Conservation (phyloP, 2,113 vertebrate species). For the Nannospalax galili region DNA sequence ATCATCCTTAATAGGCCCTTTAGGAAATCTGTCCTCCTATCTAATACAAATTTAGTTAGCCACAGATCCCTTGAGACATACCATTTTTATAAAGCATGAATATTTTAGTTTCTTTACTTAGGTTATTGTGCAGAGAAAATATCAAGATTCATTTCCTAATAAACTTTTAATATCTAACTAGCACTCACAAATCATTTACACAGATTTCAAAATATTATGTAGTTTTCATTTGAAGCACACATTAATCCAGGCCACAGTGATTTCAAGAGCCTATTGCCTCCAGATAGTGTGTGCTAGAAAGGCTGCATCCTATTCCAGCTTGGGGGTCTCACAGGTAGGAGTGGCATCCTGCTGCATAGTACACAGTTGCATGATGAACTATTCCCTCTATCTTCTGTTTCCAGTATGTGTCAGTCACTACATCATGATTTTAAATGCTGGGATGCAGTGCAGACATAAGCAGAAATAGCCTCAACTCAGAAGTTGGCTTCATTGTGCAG, state of each 20-base stretch:
- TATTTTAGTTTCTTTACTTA: slow-evolving; percentile 7
- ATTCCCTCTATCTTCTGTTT: too few relatives aligned
- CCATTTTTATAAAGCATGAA: neutral
- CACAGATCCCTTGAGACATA: neutral
- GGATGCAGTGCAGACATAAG: too few relatives aligned
- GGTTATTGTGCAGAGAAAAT: slow-evolving; percentile 25
- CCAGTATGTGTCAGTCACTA: too few relatives aligned
- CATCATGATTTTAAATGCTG: too few relatives aligned
- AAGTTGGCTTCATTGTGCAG: too few relatives aligned
- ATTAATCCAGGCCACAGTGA: neutral
- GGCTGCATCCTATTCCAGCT: neutral
- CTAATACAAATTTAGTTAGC: neutral
- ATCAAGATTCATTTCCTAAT: slow-evolving; percentile 25
- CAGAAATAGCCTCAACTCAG: too few relatives aligned
- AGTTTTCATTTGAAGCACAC: neutral
- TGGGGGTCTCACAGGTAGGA: too few relatives aligned
- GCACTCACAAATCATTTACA: neutral
- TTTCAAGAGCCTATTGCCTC: neutral
- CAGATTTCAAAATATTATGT: neutral
- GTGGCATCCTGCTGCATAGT: too few relatives aligned
- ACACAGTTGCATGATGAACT: too few relatives aligned
- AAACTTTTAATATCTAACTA: slow-evolving; percentile 12
- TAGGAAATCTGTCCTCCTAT: neutral
- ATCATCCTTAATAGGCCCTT: neutral
- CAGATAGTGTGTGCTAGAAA: neutral